These are phyloP conservation scores for Pachyrhynchus sulphureomaculatus DNA, from an alignment of 1,140 invertebrate genomes.

Conservation along the genomic window DNA sequence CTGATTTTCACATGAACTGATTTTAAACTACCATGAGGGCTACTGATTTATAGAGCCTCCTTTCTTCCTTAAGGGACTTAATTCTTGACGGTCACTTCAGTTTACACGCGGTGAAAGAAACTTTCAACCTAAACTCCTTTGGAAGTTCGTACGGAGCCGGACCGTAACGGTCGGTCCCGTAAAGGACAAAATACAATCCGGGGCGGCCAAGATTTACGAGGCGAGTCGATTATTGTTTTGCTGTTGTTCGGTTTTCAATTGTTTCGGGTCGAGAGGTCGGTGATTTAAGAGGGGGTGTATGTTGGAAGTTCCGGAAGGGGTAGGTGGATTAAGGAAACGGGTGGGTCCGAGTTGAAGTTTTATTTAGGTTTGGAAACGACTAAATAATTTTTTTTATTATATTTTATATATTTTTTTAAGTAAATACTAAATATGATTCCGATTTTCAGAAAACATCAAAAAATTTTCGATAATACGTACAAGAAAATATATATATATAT, in stretches of 20 bases:
- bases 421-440: too few species aligned
- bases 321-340: too few species aligned
- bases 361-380: too few species aligned
- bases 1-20: background rate
- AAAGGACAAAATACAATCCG: slow-evolving; percentile 32
- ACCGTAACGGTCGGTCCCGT: slow-evolving; percentile 28
- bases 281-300: slow-evolving; percentile 22
- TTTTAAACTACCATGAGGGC: too few species aligned
- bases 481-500: too few species aligned
- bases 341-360: too few species aligned
- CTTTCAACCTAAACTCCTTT: slow-evolving; percentile 29
- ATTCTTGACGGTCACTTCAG: slow-evolving; percentile 23
- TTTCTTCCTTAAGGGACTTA: slow-evolving; percentile 1
- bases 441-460: too few species aligned
- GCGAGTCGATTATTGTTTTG: slow-evolving; percentile 31
- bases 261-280: slow-evolving; percentile 8
- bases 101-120: slow-evolving; percentile 26
- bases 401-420: too few species aligned
- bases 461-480: too few species aligned
- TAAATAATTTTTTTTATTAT: too few species aligned
- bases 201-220: slow-evolving; percentile 27
- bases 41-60: slow-evolving; percentile 22
- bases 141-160: slow-evolving; percentile 23
- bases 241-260: slow-evolving; percentile 27
- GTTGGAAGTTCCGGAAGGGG: too few species aligned